Percentiles rank a stretch among this genome's conserved stretches.
Conservation (phyloP, 2,797 vertebrate genomes). For the Pipistrellus pygmaeus region DNA sequence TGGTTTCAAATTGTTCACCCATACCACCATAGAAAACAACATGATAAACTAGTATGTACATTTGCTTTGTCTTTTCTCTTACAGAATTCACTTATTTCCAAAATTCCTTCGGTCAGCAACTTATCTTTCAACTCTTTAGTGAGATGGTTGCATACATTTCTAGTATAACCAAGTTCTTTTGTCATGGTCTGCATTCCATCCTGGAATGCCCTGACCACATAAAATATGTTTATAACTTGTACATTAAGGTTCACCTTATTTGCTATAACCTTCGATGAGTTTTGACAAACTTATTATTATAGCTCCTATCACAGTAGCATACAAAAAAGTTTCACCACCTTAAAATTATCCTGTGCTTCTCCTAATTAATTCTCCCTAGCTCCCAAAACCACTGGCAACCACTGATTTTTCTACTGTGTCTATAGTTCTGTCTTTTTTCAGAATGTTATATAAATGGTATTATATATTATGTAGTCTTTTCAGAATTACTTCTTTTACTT, state of each 20-base stretch:
- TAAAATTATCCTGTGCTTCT: not conserved
- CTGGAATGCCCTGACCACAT: not conserved
- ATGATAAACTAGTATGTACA: not conserved
- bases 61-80: conserved; percentile 25
- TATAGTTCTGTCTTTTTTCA: not conserved
- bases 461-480: not conserved
- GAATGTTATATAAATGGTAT: not conserved
- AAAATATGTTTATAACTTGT: not conserved
- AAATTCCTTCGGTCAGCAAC: not conserved
- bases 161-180: not conserved
- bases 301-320: not conserved
- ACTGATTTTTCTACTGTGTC: not conserved
- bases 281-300: conserved; percentile 6
- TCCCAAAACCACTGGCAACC: not conserved
- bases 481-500: conserved; percentile 27
- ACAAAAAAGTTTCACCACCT: not conserved
- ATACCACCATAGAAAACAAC: not conserved
- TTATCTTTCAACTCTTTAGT: not conserved
- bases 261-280: not conserved
- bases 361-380: not conserved
- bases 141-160: not conserved
- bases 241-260: not conserved
- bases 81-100: not conserved
- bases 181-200: not conserved
- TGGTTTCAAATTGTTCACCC: conserved; percentile 22